Base-by-base conservation (phyloP, 53 echinoderm and acorn worm species). In the Holothuria scabra region DNA sequence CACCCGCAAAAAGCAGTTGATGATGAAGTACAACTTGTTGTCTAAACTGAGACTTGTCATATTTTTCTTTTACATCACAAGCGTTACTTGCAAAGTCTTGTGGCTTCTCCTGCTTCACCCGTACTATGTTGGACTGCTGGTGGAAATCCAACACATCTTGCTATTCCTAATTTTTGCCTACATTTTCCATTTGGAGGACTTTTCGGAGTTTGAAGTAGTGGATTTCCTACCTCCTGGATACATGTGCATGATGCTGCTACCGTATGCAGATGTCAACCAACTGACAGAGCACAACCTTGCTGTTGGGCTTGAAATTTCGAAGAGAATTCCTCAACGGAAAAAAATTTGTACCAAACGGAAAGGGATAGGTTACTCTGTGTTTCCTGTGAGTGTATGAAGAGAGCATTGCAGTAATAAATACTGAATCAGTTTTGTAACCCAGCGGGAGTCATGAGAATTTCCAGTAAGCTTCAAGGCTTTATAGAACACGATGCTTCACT, bases 161-260 rank as follows among this genome's bases (percentile, higher is more conserved):
- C 28, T 78, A 3, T 78, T 78, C 58, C 29, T 78, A 28, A 58
- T 78, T 18, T 30, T 78, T 31, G 30, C 31, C 7, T 14, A 58
- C 28, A 52, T 78, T 19, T 78, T 78, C 59, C 78, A 78, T 28
- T 20, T 78, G 56, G 78, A 78, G 52, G 78, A 78, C 52, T 78
- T 56, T 32, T 78, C 78, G 4, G 78, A 78, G 78, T 78, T 29
- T 58, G 78, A 78, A 29, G 78, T 78, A 31, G 78, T 78, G 1
- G 56, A 56, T 19, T 58, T 78, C 58, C 13, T 78, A 28, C 78
- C 78, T 19, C 78, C 56, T 1, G 31, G 25, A 2, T 55, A 78
- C 59, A 59, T 78, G 78, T 78, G 78, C 29, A 78, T 78, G 78
- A 58, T 78, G 56, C 19, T 78, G 78, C 49, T 78, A 11, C 78